A percentile compares a stretch with the other conserved stretches of the same genome.
phyloP scores from a whole-genome alignment of 2,888 invertebrate species.

The Choreutis nemorana region DNA sequence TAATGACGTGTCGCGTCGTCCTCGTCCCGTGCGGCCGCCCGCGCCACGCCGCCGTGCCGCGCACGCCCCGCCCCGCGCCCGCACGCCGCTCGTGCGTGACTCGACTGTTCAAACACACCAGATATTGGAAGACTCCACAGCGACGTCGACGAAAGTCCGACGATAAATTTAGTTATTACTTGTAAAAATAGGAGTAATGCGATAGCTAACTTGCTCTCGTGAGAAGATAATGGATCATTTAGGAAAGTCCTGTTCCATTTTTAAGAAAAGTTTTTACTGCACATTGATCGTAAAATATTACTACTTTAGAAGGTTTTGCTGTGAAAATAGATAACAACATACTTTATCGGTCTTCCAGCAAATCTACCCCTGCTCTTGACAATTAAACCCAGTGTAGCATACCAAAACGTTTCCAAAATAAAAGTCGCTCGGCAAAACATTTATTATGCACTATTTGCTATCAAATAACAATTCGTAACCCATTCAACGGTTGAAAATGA shows the following conservation, averaged over 20 bases:
- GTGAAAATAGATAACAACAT: too few relatives aligned
- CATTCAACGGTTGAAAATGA: constrained; percentile 4
- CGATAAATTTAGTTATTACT: constrained; percentile 68
- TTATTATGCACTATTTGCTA: constrained; percentile 19
- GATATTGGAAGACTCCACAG: constrained; percentile 53
- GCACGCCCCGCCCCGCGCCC: constrained; percentile 17
- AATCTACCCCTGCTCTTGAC: too few relatives aligned
- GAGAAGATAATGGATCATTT: constrained; percentile 65
- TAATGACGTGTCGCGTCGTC: constrained; percentile 53
- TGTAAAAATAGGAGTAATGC: constrained; percentile 65
- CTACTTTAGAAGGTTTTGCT: too few relatives aligned
- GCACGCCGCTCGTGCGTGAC: constrained; percentile 26
- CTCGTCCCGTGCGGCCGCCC: constrained; percentile 19
- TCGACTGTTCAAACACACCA: constrained; percentile 38
- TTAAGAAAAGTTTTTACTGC: constrained; percentile 23
- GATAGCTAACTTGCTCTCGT: constrained; percentile 65
- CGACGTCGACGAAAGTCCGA: constrained; percentile 55
- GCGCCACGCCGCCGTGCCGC: constrained; percentile 16
- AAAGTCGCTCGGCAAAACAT: too few relatives aligned
- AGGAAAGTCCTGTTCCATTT: too few relatives aligned
- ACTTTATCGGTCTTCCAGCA: too few relatives aligned
- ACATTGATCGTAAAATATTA: too few relatives aligned
- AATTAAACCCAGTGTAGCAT: too few relatives aligned
- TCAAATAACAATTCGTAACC: constrained; percentile 15
- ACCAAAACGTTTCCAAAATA: too few relatives aligned